Base-by-base conservation (phyloP, 1,140 invertebrate species). In the Macrobrachium nipponense region DNA sequence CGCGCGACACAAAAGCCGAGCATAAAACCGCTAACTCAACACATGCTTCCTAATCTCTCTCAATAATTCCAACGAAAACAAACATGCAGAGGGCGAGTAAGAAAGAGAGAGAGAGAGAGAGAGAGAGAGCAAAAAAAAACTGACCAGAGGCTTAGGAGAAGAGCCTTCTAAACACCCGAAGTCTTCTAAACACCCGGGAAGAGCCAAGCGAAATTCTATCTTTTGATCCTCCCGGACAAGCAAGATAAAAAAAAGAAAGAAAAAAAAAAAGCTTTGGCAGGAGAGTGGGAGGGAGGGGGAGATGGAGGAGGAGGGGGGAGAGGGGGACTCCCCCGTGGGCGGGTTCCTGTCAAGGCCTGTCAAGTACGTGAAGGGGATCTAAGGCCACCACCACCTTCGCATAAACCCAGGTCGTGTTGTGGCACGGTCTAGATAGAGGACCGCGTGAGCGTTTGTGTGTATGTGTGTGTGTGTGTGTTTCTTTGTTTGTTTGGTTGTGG, bases 301-400 rank as follows among this genome's bases (percentile, higher is more conserved):
- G 51, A 0, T 8, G 12, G 8, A 7, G 51, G 51, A 0, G 7
- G 20, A 23, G 20, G 36, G 6, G 17, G 8, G 44, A 6, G 2
- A 0, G n/a, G 58, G 7, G 17, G 44, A 18, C 60, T 36, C 43
- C 23, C 8, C 17, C 6, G 14, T 27, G 61, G 15, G 78, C 78
- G 78, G 78, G 36, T 7, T 17, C 51, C 78, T 80, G 78, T 80
- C 78, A 80, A 23, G 20, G 20, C 44, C 78, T 80, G 78, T 80
- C 78, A 43, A 14, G 61, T 64, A 80, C 27, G 78, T 68, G 78
- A 80, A 80, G 62, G 61, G 78, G 78, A 80, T 80, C 78, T 80
- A 80, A 62, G 15, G 78, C 61, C 20, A 27, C 15, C 61, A 80
- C 61, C 20, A 20, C 15, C 78, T 10, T 62, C 20, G 23, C 18